Conservation (phyloP, 2,797 vertebrate genomes). For the Hafferia zeledoni region DNA sequence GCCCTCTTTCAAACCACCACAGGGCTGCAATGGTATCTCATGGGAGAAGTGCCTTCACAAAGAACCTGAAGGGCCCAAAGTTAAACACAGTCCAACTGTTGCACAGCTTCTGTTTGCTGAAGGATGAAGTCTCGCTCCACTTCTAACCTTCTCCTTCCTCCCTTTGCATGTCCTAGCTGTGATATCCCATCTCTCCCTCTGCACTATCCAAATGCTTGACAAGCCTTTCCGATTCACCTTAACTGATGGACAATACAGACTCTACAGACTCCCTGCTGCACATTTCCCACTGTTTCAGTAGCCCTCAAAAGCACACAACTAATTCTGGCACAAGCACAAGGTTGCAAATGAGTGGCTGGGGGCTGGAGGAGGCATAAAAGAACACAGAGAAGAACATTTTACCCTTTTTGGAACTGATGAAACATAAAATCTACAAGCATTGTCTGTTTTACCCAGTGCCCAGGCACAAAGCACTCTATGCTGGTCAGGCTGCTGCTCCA, state of each 20-base stretch:
- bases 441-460: neutral
- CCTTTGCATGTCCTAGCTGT: neutral
- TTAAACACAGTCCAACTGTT: neutral
- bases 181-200: neutral
- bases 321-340: neutral
- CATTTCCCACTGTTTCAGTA: accelerated
- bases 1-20: neutral
- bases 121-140: neutral
- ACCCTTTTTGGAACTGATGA: neutral
- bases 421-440: neutral
- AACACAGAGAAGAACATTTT: neutral
- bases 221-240: neutral
- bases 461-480: neutral
- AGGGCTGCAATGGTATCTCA: neutral
- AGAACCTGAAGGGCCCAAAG: neutral
- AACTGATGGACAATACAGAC: neutral
- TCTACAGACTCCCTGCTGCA: neutral
- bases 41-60: neutral
- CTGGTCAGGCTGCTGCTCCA: neutral
- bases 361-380: neutral
- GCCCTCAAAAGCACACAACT: neutral
- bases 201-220: neutral
- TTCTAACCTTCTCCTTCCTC: neutral
- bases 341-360: neutral
- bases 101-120: neutral